A percentile compares a stretch with the other conserved stretches of the same genome.
Conservation (phyloP, 2,888 invertebrate species). For the Lithophane leautieri region DNA sequence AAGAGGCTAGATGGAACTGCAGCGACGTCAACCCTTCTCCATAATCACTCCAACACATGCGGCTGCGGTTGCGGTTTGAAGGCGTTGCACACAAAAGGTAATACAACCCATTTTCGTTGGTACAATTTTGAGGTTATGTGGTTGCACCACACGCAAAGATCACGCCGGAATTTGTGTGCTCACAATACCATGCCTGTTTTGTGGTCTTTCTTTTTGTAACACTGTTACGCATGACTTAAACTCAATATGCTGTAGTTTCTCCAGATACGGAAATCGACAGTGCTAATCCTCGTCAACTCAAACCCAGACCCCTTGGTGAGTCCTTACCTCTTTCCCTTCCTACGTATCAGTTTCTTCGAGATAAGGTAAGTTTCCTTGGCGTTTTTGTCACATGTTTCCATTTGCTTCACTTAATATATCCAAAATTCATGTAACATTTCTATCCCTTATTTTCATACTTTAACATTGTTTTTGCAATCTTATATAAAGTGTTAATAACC, state of each 20-base stretch:
- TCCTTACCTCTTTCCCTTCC: constrained; percentile 68
- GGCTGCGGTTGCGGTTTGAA: constrained; percentile 92
- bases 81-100: constrained; percentile 93
- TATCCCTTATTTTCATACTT: too few species aligned
- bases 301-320: constrained; percentile 85
- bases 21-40: constrained; percentile 81
- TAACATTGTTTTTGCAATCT: background rate
- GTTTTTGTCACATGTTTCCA: constrained; percentile 5
- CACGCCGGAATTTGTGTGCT: constrained; percentile 1
- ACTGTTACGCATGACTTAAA: background rate
- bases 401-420: background rate
- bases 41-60: constrained; percentile 91
- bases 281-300: constrained; percentile 50
- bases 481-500: background rate
- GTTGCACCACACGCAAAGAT: constrained; percentile 79
- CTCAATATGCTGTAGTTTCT: constrained; percentile 51
- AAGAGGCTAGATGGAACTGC: constrained; percentile 81
- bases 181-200: background rate
- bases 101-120: constrained; percentile 2
- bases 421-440: background rate
- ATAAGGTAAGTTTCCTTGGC: constrained; percentile 23
- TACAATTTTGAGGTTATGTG: constrained; percentile 81
- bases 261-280: constrained; percentile 78
- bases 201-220: background rate
- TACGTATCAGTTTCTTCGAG: background rate